These are phyloP conservation scores for Chromis chromis DNA, from an alignment of 2,797 vertebrate species.

Conservation along the genomic window DNA sequence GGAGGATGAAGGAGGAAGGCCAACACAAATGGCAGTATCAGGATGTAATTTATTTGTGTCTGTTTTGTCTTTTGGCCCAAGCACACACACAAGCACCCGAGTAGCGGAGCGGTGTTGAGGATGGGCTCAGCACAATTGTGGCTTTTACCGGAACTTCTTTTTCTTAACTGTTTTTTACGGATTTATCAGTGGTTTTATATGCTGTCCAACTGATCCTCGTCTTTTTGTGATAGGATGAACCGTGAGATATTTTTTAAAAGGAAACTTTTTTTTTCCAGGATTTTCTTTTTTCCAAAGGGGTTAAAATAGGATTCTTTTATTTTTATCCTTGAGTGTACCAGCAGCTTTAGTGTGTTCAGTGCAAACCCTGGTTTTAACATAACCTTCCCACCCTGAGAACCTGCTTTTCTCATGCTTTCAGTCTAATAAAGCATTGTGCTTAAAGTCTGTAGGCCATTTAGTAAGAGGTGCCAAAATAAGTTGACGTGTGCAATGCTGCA, in stretches of 20 bases:
- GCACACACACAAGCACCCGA: conserved; percentile 26
- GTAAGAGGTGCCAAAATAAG: conserved; percentile 36
- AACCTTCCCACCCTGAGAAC: not conserved
- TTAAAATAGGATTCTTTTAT: conserved; percentile 56
- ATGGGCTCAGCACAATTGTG: conserved; percentile 49
- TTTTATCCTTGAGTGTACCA: conserved; percentile 65
- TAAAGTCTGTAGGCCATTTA: conserved; percentile 33
- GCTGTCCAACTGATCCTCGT: conserved; percentile 52
- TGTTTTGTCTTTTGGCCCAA: conserved; percentile 56
- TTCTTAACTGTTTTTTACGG: conserved; percentile 74
- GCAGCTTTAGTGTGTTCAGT: conserved; percentile 61
- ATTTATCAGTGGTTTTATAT: conserved; percentile 73
- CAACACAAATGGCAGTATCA: conserved; percentile 46
- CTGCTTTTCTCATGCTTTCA: conserved; percentile 33
- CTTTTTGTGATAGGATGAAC: conserved; percentile 72
- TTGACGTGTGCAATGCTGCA: conserved; percentile 20
- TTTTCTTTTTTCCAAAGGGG: conserved; percentile 54
- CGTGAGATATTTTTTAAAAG: conserved; percentile 56
- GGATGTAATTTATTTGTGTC: conserved; percentile 57
- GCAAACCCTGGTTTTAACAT: conserved; percentile 39
- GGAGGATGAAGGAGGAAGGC: conserved; percentile 44
- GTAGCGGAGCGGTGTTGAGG: conserved; percentile 41
- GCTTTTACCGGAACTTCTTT: conserved; percentile 63
- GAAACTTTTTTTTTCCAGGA: conserved; percentile 37
- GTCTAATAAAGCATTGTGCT: conserved; percentile 43